Evolutionary conservation across 2,797 vertebrate genomes (phyloP).

Genomic region (Gymnothorax javanicus): DNA sequence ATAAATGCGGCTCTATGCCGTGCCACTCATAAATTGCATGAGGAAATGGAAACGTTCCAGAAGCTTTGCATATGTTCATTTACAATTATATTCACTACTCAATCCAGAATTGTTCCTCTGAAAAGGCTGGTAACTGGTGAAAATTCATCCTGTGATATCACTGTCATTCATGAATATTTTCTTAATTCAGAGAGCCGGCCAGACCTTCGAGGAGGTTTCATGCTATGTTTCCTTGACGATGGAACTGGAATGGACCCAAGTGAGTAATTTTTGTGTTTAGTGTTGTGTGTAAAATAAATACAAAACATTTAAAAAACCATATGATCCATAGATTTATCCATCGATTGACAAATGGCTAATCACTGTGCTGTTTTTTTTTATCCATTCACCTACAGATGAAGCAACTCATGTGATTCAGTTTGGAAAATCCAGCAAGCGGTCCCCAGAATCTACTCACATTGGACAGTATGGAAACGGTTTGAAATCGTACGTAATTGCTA

Average conservation of each 20-base stretch:
- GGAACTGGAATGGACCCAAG: conserved; percentile 95
- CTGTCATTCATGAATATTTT: neutral
- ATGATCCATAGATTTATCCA: too few species aligned
- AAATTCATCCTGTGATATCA: neutral
- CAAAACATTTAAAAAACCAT: too few species aligned
- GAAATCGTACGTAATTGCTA: conserved; percentile 85
- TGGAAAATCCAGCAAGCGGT: conserved; percentile 94
- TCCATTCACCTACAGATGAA: conserved; percentile 76
- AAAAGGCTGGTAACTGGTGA: neutral
- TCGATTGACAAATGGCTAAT: neutral
- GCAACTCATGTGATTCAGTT: conserved; percentile 98
- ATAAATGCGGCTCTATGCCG: neutral
- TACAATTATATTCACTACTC: neutral
- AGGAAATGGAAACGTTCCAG: neutral
- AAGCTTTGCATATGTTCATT: neutral
- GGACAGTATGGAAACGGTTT: conserved; percentile 98
- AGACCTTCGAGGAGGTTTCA: conserved; percentile 89
- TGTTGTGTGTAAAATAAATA: neutral
- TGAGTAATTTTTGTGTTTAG: conserved; percentile 69
- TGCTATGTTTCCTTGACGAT: conserved; percentile 97
- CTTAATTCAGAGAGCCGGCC: conserved; percentile 76
- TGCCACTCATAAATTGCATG: neutral
- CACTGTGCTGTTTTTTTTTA: neutral
- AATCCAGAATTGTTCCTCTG: neutral
- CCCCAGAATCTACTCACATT: conserved; percentile 93